phyloP scores from a whole-genome alignment of 2,888 invertebrate species.

The Hypolimnas misippus region DNA sequence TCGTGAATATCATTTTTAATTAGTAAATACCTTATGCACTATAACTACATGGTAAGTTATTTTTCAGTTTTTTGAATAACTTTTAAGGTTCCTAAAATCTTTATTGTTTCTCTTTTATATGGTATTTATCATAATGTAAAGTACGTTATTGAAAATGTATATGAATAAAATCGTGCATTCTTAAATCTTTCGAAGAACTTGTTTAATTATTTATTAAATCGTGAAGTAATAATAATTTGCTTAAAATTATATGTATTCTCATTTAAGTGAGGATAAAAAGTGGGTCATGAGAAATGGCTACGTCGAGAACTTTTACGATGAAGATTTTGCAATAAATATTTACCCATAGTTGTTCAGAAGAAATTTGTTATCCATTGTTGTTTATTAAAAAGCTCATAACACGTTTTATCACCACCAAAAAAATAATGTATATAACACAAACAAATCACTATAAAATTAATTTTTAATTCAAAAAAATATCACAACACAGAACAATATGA shows the following conservation, averaged over 20 bases:
- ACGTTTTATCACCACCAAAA: slow-evolving; percentile 12
- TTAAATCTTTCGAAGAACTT: too few relatives aligned
- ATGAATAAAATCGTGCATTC: too few relatives aligned
- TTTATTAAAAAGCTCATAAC: slow-evolving; percentile 45
- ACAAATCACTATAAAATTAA: slow-evolving; percentile 18
- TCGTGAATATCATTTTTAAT: not conserved
- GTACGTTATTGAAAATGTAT: too few relatives aligned
- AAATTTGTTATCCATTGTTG: slow-evolving; percentile 69
- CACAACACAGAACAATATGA: not conserved
- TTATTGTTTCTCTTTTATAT: too few relatives aligned
- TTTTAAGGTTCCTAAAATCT: too few relatives aligned
- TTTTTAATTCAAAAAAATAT: slow-evolving; percentile 1
- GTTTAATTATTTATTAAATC: too few relatives aligned
- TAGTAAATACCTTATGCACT: not conserved
- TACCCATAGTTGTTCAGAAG: slow-evolving; percentile 75
- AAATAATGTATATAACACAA: slow-evolving; percentile 9
- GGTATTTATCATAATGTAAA: too few relatives aligned
- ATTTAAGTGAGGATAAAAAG: slow-evolving; percentile 31
- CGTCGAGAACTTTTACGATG: slow-evolving; percentile 37
- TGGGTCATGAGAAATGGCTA: slow-evolving; percentile 47
- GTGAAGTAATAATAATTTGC: not conserved
- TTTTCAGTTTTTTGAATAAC: too few relatives aligned
- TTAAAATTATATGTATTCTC: not conserved
- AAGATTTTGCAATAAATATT: slow-evolving; percentile 40
- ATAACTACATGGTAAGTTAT: not conserved